Percentiles rank a stretch among this genome's conserved stretches.
Evolutionary conservation across 2,113 vertebrate species (phyloP).

Genomic region (Galeopterus variegatus): DNA sequence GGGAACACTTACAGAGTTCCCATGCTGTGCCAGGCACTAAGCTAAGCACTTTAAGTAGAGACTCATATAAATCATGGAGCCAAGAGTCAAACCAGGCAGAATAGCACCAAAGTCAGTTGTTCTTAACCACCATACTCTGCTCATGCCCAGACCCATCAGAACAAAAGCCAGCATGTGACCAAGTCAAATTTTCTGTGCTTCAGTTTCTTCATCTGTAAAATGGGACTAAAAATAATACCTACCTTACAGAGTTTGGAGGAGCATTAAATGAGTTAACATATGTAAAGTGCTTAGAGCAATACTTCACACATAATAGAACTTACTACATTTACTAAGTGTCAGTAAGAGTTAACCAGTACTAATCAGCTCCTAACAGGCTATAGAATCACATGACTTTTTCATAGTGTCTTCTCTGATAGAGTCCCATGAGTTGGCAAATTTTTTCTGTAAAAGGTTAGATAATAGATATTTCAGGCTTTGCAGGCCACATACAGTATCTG

Average conservation of each 20-base stretch:
- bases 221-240: neutral
- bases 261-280: neutral
- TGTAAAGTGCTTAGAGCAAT: neutral
- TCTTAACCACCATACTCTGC: neutral
- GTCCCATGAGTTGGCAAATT: neutral
- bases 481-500: neutral
- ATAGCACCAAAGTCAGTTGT: neutral
- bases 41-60: neutral
- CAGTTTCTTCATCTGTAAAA: slow-evolving; percentile 9
- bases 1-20: neutral
- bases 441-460: slow-evolving; percentile 11
- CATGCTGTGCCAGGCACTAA: neutral
- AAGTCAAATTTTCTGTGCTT: neutral
- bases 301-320: neutral
- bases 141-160: neutral
- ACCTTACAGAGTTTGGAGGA: neutral
- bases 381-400: neutral
- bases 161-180: neutral
- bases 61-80: neutral
- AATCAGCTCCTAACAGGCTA: neutral
- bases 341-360: neutral
- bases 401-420: neutral
- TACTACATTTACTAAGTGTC: neutral
- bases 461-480: slow-evolving; percentile 18
- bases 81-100: neutral